These are phyloP conservation scores for Hymenochirus boettgeri DNA, from an alignment of 2,113 vertebrate species.

Conservation along the genomic window DNA sequence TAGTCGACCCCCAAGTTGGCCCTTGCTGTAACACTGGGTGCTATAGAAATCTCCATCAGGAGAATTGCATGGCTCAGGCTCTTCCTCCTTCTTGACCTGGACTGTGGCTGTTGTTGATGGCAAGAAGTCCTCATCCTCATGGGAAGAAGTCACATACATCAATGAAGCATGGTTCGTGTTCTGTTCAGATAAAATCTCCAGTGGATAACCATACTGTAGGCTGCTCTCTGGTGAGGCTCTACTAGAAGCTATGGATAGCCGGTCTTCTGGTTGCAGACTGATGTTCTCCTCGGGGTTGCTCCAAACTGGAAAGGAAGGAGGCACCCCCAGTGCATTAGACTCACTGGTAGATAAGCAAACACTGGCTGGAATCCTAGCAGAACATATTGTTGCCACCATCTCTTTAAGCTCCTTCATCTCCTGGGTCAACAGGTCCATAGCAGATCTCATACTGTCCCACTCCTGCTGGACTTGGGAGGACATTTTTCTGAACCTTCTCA, in stretches of 20 bases:
- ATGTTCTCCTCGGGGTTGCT: neutral
- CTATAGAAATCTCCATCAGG: neutral
- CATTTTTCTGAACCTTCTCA: slow-evolving; percentile 16
- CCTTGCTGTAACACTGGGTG: neutral
- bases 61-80: neutral
- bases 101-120: slow-evolving; percentile 1
- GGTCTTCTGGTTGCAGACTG: neutral
- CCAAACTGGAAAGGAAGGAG: neutral
- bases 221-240: slow-evolving; percentile 29
- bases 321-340: neutral
- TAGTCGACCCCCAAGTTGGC: slow-evolving; percentile 10
- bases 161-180: neutral
- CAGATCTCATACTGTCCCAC: slow-evolving; percentile 10
- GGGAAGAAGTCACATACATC: slow-evolving; percentile 7
- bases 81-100: slow-evolving; percentile 14
- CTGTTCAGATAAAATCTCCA: slow-evolving; percentile 4
- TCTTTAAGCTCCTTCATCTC: slow-evolving; percentile 32
- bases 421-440: slow-evolving; percentile 15
- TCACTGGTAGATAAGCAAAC: neutral
- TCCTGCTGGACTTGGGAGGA: slow-evolving; percentile 5
- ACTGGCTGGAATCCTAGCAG: neutral
- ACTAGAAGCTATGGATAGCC: slow-evolving; percentile 1
- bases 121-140: slow-evolving; percentile 2
- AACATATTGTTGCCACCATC: slow-evolving; percentile 16
- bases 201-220: neutral